Base-by-base conservation (phyloP, 2,888 invertebrate species). In the Onthophagus sagittarius region DNA sequence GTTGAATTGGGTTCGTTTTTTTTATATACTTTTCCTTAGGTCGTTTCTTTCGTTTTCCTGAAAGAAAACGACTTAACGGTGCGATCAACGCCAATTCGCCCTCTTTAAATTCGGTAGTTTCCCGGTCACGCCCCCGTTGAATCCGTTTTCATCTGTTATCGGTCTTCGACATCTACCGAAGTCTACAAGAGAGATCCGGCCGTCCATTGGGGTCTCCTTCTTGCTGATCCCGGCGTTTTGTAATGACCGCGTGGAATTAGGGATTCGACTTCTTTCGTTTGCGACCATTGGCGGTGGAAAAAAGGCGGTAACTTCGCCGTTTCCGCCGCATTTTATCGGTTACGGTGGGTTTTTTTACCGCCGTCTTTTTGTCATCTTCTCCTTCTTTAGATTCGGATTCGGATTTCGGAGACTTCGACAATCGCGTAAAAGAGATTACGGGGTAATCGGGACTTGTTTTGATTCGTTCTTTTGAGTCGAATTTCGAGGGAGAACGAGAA, bases 161-260 rank as follows among this genome's bases (percentile, higher is more conserved):
- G 70, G 78, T 75, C 31, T 67, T 67, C 23, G 81, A 82, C 81
- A 82, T 82, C 81, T 81, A 78, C 75, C 81, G 80, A 79, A 79
- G 81, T 67, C 81, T 82, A 83, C 82, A 83, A 80, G 81, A 82
- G 83, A 83, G 82, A 83, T 83, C 82, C 67, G 23, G 32, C 81
- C 82, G 74, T 70, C 72, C 71, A 33, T 62, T 69, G 70, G 62
- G 71, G 73, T 75, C 73, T 69, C 71, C 79, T 82, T 83, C 83
- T 82, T 84, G 85, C 85, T 85, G 84, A 84, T 83, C 83, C 82
- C 83, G 84, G 84, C 84, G 85, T 84, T 85, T 85, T 83, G 82
- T 85, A 84, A 85, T 84, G 84, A 83, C 84, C 84, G 75, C 78
- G 78, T 81, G 78, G 79, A 79, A 79, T 76, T 75, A 77, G 78